phyloP scores from a whole-genome alignment of 2,797 vertebrate species.

The Sebastes cheni region DNA sequence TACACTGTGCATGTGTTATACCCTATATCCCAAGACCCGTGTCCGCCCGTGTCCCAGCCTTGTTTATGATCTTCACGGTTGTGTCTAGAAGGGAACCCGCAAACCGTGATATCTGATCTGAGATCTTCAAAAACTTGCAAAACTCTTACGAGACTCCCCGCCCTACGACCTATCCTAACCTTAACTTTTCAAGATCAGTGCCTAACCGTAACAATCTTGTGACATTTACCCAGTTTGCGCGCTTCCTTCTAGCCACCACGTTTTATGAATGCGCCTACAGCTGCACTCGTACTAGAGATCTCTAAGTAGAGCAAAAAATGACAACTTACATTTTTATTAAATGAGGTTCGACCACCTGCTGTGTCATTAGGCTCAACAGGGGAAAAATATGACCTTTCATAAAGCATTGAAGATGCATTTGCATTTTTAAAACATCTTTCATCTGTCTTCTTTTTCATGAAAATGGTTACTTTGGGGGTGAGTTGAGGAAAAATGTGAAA shows the following conservation, averaged over 20 bases:
- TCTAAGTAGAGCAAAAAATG: neutral
- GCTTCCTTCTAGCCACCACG: too few species aligned
- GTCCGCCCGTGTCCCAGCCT: too few species aligned
- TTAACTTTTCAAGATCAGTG: too few species aligned
- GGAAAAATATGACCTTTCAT: slow-evolving; percentile 26
- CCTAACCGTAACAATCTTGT: too few species aligned
- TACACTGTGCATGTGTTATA: too few species aligned
- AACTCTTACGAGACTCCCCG: too few species aligned
- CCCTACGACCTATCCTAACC: too few species aligned
- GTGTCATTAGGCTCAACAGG: slow-evolving; percentile 2
- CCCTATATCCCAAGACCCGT: too few species aligned
- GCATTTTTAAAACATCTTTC: neutral
- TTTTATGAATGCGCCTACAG: neutral
- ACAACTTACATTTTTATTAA: neutral
- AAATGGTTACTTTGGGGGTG: neutral
- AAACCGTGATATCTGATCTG: too few species aligned
- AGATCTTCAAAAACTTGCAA: too few species aligned
- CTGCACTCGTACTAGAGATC: neutral
- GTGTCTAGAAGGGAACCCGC: too few species aligned
- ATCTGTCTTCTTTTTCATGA: neutral
- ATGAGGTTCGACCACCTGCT: slow-evolving; percentile 33
- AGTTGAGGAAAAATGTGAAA: neutral
- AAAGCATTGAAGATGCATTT: neutral
- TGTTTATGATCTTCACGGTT: neutral
- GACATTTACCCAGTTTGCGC: too few species aligned